These are phyloP conservation scores for Gymnothorax reevesii DNA, from an alignment of 2,797 vertebrate genomes.

Conservation along the genomic window DNA sequence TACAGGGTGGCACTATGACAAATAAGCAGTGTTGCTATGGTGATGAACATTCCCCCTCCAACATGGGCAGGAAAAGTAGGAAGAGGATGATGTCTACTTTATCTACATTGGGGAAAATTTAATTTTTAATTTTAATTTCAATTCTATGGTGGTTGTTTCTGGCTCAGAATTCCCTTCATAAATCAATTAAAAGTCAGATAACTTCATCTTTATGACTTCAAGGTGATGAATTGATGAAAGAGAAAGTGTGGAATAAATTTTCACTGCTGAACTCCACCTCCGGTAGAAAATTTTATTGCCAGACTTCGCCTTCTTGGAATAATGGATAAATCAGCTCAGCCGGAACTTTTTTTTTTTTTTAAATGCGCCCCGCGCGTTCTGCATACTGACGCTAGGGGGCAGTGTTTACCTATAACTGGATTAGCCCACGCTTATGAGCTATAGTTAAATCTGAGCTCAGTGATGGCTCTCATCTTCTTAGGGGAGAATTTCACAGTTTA, in stretches of 20 bases:
- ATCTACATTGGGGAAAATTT: too few species aligned
- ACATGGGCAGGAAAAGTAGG: too few species aligned
- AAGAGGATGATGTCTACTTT: too few species aligned
- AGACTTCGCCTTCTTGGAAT: background rate
- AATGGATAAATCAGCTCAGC: background rate
- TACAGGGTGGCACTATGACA: too few species aligned
- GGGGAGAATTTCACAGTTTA: constrained; percentile 9
- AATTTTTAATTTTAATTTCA: too few species aligned
- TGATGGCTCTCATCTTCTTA: background rate
- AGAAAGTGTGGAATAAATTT: background rate
- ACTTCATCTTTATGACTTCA: background rate
- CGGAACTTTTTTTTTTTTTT: background rate
- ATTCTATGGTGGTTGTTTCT: too few species aligned
- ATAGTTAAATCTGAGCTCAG: constrained; percentile 13
- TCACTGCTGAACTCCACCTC: background rate
- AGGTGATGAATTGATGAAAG: background rate
- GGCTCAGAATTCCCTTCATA: too few species aligned
- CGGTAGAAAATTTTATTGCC: background rate
- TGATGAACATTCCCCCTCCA: too few species aligned
- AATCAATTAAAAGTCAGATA: too few species aligned
- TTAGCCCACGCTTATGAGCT: background rate
- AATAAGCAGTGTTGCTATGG: too few species aligned
- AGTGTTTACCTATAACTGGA: constrained; percentile 31
- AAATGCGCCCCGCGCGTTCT: background rate
- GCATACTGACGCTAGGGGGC: constrained; percentile 25